Conservation (phyloP, 1,140 invertebrate species). For the Euglossa dilemma region DNA sequence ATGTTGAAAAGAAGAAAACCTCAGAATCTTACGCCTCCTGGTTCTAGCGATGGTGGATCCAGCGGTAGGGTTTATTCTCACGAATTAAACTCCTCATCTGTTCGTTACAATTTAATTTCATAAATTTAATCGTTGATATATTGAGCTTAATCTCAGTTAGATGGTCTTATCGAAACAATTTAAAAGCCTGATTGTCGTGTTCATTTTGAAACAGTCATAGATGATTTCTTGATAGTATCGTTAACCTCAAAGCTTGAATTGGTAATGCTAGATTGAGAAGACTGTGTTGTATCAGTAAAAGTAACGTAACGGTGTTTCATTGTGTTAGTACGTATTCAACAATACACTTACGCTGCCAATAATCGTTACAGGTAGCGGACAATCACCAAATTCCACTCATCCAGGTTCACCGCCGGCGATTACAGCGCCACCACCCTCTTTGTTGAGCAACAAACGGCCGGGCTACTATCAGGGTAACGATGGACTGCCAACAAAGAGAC, state of each 20-base stretch:
- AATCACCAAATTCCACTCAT: slow-evolving; percentile 88
- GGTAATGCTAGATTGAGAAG: not conserved
- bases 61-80: slow-evolving; percentile 81
- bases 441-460: slow-evolving; percentile 81
- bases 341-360: not conserved
- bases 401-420: slow-evolving; percentile 85
- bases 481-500: slow-evolving; percentile 88
- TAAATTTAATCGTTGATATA: too few species aligned
- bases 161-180: too few species aligned
- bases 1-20: slow-evolving; percentile 94
- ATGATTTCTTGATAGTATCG: not conserved
- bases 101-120: not conserved
- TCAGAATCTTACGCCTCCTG: slow-evolving; percentile 93
- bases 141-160: too few species aligned
- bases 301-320: not conserved
- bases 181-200: not conserved
- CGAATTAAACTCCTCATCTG: not conserved
- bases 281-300: not conserved
- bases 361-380: slow-evolving; percentile 81
- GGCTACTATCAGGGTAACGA: slow-evolving; percentile 85
- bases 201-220: not conserved
- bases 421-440: slow-evolving; percentile 73
- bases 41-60: slow-evolving; percentile 90
- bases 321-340: not conserved
- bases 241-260: not conserved